Evolutionary conservation across 2,113 vertebrate species (phyloP).

Genomic region (Vulpes lagopus): DNA sequence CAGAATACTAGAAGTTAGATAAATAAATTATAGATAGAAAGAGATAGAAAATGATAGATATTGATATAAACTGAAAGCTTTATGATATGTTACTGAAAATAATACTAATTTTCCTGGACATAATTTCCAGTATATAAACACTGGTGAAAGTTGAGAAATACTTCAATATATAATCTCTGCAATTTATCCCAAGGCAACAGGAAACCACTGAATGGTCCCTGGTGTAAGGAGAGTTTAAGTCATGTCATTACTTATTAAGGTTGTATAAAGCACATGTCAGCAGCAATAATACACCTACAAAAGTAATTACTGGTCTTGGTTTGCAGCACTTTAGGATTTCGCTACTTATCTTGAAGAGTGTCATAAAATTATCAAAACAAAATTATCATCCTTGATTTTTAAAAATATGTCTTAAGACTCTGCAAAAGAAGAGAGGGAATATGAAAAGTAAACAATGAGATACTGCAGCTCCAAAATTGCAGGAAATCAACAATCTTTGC

Average conservation of each 20-base stretch:
- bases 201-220: constrained; percentile 23
- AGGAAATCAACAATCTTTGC: constrained; percentile 31
- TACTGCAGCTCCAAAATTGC: background rate
- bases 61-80: constrained; percentile 20
- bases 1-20: background rate
- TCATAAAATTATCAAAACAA: constrained; percentile 60
- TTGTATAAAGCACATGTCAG: background rate
- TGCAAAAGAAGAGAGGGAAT: background rate
- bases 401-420: background rate
- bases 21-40: background rate
- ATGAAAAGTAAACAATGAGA: constrained; percentile 44
- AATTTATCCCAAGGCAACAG: constrained; percentile 43
- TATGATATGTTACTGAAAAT: constrained; percentile 5
- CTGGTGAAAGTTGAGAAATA: constrained; percentile 18
- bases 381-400: constrained; percentile 33
- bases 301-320: background rate
- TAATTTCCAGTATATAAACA: background rate
- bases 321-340: background rate
- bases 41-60: background rate
- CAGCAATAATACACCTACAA: background rate
- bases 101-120: background rate
- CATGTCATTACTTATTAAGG: background rate
- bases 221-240: background rate
- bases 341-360: constrained; percentile 1
- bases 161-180: constrained; percentile 3